These are phyloP conservation scores for Ramazzottius varieornatus DNA, from an alignment of 2,888 invertebrate genomes.

Conservation along the genomic window DNA sequence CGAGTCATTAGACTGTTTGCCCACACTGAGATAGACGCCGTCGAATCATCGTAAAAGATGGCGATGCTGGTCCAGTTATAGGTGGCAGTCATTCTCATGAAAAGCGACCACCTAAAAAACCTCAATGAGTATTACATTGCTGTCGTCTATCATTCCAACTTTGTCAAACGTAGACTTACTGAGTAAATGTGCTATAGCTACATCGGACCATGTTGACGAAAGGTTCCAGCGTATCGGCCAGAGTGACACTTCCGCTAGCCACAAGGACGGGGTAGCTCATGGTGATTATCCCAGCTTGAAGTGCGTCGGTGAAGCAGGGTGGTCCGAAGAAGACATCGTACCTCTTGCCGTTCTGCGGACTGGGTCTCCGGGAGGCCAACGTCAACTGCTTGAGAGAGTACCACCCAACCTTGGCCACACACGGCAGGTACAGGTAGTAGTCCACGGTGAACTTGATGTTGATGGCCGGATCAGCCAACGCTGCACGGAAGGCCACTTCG, in stretches of 20 bases:
- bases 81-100: not conserved
- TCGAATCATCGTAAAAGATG: not conserved
- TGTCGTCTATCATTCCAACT: too few species aligned
- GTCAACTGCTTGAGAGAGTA: not conserved
- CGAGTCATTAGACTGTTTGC: not conserved
- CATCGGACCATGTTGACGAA: not conserved
- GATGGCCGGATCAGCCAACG: not conserved
- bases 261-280: not conserved
- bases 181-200: not conserved
- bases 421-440: not conserved
- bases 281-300: not conserved
- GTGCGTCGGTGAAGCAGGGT: not conserved
- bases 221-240: not conserved
- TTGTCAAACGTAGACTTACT: too few species aligned
- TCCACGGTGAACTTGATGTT: not conserved
- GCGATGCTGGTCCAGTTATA: not conserved
- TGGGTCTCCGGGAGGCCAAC: not conserved
- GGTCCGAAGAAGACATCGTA: not conserved
- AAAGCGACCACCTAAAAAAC: not conserved
- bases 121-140: too few species aligned
- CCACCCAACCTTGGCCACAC: not conserved
- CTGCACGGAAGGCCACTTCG: not conserved
- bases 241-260: not conserved
- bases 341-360: not conserved
- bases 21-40: not conserved